Percentiles rank a stretch among this genome's conserved stretches.
Conservation (phyloP, 2,888 invertebrate species). For the Zaprionus lineosus region DNA sequence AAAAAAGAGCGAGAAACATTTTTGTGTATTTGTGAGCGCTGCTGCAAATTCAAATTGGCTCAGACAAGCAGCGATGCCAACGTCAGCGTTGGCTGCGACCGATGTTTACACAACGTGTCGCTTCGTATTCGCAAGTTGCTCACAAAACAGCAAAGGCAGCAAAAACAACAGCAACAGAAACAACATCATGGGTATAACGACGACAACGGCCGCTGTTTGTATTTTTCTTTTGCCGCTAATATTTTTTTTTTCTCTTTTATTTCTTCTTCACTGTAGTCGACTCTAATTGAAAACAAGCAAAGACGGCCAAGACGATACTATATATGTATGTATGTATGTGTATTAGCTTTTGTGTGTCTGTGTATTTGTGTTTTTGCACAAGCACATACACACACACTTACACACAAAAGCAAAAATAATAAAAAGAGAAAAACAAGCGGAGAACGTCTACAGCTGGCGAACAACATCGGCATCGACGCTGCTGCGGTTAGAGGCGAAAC, state of each 20-base stretch:
- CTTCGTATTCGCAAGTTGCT: conserved; percentile 65
- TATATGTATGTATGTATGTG: conserved; percentile 10
- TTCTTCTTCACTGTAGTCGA: conserved; percentile 36
- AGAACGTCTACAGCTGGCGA: conserved; percentile 44
- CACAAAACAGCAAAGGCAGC: conserved; percentile 24
- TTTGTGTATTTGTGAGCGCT: conserved; percentile 35
- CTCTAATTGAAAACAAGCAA: conserved; percentile 77
- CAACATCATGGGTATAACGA: not conserved
- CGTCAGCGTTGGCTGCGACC: conserved; percentile 44
- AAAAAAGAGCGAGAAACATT: not conserved
- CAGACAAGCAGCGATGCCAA: conserved; percentile 40
- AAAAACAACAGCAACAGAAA: conserved; percentile 10
- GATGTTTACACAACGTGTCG: conserved; percentile 76
- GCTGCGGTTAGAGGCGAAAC: conserved; percentile 43
- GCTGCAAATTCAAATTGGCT: conserved; percentile 66
- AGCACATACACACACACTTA: conserved; percentile 6
- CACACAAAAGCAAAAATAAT: conserved; percentile 8
- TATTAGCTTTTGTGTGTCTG: conserved; percentile 14
- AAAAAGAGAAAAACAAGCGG: conserved; percentile 39
- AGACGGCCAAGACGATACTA: conserved; percentile 33
- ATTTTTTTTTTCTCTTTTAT: conserved; percentile 34
- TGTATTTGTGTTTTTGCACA: conserved; percentile 26
- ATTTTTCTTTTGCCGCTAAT: conserved; percentile 52
- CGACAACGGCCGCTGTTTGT: conserved; percentile 43
- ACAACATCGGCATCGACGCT: conserved; percentile 1